A percentile compares a stretch with the other conserved stretches of the same genome.
phyloP scores from a whole-genome alignment of 2,797 vertebrate genomes.

The Sebastes oblongus region DNA sequence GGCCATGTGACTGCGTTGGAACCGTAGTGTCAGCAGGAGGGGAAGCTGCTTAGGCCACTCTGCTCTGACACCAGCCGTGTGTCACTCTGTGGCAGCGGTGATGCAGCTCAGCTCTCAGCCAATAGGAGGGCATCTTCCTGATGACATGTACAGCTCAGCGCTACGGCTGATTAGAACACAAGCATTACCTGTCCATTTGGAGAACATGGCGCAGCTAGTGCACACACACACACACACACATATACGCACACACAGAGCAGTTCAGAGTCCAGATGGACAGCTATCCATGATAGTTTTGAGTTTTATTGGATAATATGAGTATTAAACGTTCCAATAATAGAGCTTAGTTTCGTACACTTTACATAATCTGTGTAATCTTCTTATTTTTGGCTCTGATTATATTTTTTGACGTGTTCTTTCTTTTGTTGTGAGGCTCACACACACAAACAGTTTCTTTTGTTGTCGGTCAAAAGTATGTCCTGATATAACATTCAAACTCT shows the following conservation, averaged over 20 bases:
- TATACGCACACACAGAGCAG: neutral
- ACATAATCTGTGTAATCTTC: conserved; percentile 59
- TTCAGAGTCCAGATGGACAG: conserved; percentile 31
- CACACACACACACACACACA: neutral
- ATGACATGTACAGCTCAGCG: conserved; percentile 25
- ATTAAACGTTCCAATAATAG: conserved; percentile 42
- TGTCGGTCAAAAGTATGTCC: neutral
- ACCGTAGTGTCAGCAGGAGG: conserved; percentile 62
- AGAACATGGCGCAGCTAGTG: neutral
- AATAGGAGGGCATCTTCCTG: conserved; percentile 10
- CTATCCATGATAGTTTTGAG: conserved; percentile 1
- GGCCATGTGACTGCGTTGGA: conserved; percentile 46
- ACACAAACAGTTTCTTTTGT: neutral
- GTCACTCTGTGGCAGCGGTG: neutral
- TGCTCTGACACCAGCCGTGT: conserved; percentile 28
- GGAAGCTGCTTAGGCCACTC: conserved; percentile 58
- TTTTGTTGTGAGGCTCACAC: neutral
- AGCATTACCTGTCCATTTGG: conserved; percentile 43
- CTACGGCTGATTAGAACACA: conserved; percentile 27
- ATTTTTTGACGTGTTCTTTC: conserved; percentile 19
- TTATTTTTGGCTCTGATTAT: conserved; percentile 37
- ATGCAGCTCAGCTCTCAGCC: conserved; percentile 34
- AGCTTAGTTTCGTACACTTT: conserved; percentile 56
- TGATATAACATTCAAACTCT: neutral
- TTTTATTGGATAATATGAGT: conserved; percentile 39